Percentiles rank a stretch among this genome's conserved stretches.
Evolutionary conservation across 2,888 invertebrate species (phyloP).

Genomic region (Malacosoma neustria): DNA sequence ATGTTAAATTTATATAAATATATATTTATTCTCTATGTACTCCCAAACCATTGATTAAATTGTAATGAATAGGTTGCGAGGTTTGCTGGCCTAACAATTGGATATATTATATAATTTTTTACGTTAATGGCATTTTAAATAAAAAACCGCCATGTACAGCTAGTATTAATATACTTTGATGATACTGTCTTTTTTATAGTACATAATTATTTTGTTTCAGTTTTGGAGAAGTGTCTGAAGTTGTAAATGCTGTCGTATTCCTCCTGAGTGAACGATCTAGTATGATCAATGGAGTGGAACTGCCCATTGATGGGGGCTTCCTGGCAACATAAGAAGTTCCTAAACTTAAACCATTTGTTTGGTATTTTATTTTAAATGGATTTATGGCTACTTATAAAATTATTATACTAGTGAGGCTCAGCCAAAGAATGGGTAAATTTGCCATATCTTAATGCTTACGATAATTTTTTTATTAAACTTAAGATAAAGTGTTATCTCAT

Average conservation of each 20-base stretch:
- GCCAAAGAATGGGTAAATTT: not conserved
- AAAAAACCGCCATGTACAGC: too few species aligned
- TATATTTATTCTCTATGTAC: too few species aligned
- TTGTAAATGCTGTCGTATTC: constrained; percentile 85
- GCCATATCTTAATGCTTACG: not conserved
- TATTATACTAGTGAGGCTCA: not conserved
- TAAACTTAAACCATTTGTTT: not conserved
- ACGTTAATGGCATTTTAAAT: too few species aligned
- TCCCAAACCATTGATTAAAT: too few species aligned
- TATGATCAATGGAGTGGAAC: constrained; percentile 85
- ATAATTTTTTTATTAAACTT: not conserved
- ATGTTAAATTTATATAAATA: too few species aligned
- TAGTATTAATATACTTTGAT: too few species aligned
- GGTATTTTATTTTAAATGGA: too few species aligned
- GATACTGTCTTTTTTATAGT: too few species aligned
- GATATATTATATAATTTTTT: too few species aligned
- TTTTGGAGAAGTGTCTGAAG: constrained; percentile 87
- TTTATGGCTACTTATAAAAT: too few species aligned
- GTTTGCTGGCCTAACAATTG: too few species aligned
- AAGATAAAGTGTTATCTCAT: not conserved
- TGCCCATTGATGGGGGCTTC: constrained; percentile 90
- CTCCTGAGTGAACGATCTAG: constrained; percentile 84
- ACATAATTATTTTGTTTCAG: constrained; percentile 29
- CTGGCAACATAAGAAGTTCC: constrained; percentile 61
- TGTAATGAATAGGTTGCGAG: too few species aligned